Conservation (phyloP, 2,797 vertebrate genomes). For the Dermochelys coriacea region DNA sequence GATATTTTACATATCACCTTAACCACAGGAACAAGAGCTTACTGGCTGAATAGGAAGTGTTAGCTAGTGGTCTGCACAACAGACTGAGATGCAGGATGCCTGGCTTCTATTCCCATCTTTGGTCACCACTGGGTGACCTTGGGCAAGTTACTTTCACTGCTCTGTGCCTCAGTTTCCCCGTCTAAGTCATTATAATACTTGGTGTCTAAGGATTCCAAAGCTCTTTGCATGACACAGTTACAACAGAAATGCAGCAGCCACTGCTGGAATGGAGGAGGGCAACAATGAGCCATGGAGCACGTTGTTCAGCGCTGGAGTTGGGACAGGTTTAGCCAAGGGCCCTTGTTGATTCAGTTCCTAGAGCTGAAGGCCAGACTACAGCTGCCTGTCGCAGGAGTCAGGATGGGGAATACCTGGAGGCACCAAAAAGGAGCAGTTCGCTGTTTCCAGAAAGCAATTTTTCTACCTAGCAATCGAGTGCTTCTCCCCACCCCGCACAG, state of each 20-base stretch:
- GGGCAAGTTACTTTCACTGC: not conserved
- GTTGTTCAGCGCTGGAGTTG: not conserved
- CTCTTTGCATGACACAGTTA: not conserved
- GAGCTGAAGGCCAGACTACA: not conserved
- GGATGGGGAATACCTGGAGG: not conserved
- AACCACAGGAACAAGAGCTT: not conserved
- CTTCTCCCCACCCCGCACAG: not conserved
- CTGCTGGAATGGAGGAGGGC: not conserved
- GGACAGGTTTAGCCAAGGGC: not conserved
- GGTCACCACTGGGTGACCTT: not conserved
- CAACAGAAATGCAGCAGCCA: not conserved
- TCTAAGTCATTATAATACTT: not conserved
- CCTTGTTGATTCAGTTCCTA: not conserved
- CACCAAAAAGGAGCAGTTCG: not conserved
- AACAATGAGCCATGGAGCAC: not conserved
- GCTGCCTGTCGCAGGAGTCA: not conserved
- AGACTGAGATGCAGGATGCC: not conserved
- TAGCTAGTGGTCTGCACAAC: not conserved
- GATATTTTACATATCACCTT: not conserved
- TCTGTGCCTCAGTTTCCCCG: not conserved
- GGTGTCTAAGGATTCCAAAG: not conserved
- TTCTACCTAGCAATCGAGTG: not conserved
- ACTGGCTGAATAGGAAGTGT: not conserved
- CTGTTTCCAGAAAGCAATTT: not conserved
- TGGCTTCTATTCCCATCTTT: not conserved